phyloP scores from a whole-genome alignment of 2,888 invertebrate genomes.

The Harpalus rubripes region DNA sequence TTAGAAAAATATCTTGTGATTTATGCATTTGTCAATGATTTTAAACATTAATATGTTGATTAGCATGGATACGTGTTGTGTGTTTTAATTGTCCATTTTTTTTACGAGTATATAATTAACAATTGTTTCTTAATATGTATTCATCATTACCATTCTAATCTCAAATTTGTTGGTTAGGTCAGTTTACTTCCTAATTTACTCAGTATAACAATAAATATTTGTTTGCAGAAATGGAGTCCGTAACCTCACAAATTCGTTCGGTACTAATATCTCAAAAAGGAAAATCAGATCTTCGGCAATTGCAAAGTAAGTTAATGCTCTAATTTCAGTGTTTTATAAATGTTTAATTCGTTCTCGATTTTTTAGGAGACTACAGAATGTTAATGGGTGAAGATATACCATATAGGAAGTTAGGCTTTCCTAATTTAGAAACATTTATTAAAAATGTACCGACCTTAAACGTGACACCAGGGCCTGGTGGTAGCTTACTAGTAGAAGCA shows the following conservation, averaged over 20 bases:
- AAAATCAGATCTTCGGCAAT: conserved; percentile 71
- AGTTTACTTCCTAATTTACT: conserved; percentile 14
- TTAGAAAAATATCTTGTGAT: conserved; percentile 39
- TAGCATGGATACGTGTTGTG: conserved; percentile 3
- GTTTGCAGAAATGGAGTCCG: conserved; percentile 68
- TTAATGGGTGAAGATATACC: conserved; percentile 84
- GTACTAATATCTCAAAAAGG: conserved; percentile 73
- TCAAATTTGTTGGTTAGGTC: conserved; percentile 28
- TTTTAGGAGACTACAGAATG: conserved; percentile 82
- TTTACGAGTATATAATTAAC: no score
- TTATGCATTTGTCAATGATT: conserved; percentile 3
- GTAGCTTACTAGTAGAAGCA: conserved; percentile 81
- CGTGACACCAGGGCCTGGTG: conserved; percentile 77
- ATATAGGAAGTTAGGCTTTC: conserved; percentile 81
- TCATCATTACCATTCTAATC: neutral
- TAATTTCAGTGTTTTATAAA: conserved; percentile 46
- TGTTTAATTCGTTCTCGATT: conserved; percentile 56
- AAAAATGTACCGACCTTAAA: conserved; percentile 80
- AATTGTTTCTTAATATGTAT: neutral
- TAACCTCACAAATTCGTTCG: conserved; percentile 71
- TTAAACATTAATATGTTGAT: neutral
- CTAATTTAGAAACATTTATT: conserved; percentile 81
- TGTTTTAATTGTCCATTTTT: neutral
- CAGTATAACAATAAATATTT: neutral
- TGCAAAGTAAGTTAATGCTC: conserved; percentile 71